Base-by-base conservation (phyloP, 2,113 vertebrate species). In the Apus apus region DNA sequence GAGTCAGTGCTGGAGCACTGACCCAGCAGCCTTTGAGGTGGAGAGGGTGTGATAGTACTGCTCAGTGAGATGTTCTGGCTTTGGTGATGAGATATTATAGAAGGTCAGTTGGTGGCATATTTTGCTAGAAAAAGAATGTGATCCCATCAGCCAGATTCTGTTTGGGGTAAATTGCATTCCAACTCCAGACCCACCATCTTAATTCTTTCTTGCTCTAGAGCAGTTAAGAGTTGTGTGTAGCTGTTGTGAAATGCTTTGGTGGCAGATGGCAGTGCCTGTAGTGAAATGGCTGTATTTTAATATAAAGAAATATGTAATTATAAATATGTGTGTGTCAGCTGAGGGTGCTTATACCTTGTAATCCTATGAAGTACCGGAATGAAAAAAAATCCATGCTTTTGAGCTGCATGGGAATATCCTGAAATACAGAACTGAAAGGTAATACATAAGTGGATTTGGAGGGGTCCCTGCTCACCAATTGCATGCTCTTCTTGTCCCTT, bases 251-350 rank as follows among this genome's bases (percentile, higher is more conserved):
- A 15, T 38, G 23, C 20, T 70, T 54, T 75, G 38, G 27, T 66
- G 43, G 46, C 45, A 85, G 51, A 36, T 60, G 43, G 32, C 56
- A 70, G 56, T 16, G 15, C 15, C 38, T 48, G 40, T 61, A n/a
- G 17, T 70, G 29, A 46, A 58, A 30, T 26, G 8, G 8, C 36
- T 70, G 12, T 11, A 13, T 43, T 77, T 73, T 8, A 27, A 27
- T 56, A 12, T n/a, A n/a, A 19, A 57, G 36, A 3, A 26, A 13
- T 38, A 29, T 10, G 11, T 27, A 19, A 12, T 40, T 57, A 8
- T 70, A 23, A 5, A 8, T 20, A 2, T 57, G 0, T 27, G 1
- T 43, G 2, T 25, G 26, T 20, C 4, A 53, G 17, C 45, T 54
- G 22, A n/a, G n/a, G 4, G 13, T 83, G 57, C 14, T 9, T 68